These are phyloP conservation scores for Caenorhabditis auriculariae DNA, from an alignment of 2,888 invertebrate genomes.

Conservation along the genomic window DNA sequence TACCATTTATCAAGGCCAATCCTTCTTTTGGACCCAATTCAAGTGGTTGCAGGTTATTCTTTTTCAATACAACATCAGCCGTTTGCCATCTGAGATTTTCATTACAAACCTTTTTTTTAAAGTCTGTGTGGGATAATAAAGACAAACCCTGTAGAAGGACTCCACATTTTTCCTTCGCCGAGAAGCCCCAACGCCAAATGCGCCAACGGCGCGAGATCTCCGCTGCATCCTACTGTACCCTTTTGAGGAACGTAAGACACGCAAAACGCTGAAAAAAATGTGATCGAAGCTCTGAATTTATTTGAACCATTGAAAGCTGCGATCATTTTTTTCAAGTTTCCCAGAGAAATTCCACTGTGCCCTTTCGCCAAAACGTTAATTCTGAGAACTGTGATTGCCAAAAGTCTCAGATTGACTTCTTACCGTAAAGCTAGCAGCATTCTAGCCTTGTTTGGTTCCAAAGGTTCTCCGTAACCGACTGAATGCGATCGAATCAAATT, in stretches of 20 bases:
- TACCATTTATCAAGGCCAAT: slow-evolving; percentile 73
- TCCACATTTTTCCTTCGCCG: slow-evolving; percentile 70
- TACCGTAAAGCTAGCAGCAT: slow-evolving; percentile 72
- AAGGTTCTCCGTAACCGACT: slow-evolving; percentile 72
- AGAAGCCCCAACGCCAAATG: slow-evolving; percentile 73
- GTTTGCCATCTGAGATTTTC: slow-evolving; percentile 59
- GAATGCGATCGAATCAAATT: slow-evolving; percentile 74
- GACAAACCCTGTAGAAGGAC: slow-evolving; percentile 37
- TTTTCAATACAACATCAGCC: slow-evolving; percentile 66
- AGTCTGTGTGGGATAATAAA: too few relatives aligned
- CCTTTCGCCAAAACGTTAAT: slow-evolving; percentile 75
- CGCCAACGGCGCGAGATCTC: slow-evolving; percentile 73
- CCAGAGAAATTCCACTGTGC: slow-evolving; percentile 72
- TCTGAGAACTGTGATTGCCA: slow-evolving; percentile 9
- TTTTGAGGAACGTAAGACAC: slow-evolving; percentile 74
- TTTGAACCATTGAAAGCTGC: slow-evolving; percentile 72
- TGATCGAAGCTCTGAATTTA: not conserved
- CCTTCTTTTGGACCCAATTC: slow-evolving; percentile 72
- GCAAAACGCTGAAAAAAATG: slow-evolving; percentile 69
- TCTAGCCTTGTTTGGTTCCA: slow-evolving; percentile 70
- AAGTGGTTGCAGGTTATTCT: slow-evolving; percentile 70
- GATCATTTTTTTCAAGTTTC: slow-evolving; percentile 70
- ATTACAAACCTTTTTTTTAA: slow-evolving; percentile 51
- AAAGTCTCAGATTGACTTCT: not conserved
- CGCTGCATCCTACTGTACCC: slow-evolving; percentile 74